These are phyloP conservation scores for Poeciliopsis prolifica DNA, from an alignment of 2,113 vertebrate genomes.

Conservation along the genomic window DNA sequence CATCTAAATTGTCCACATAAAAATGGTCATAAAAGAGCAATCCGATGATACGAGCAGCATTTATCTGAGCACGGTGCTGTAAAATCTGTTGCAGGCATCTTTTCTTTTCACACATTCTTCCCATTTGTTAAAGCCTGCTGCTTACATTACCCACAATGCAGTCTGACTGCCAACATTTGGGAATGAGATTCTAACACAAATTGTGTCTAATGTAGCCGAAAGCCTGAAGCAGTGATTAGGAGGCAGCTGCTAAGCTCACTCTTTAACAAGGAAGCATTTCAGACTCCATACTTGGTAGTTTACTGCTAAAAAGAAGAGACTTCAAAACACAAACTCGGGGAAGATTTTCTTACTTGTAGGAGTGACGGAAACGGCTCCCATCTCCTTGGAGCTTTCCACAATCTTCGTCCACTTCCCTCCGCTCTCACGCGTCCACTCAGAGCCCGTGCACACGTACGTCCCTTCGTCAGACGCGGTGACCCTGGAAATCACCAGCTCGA, in stretches of 20 bases:
- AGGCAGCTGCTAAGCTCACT: not conserved
- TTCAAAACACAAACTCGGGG: not conserved
- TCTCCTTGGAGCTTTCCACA: slow-evolving; percentile 83
- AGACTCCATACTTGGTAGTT: not conserved
- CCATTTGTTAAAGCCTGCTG: not conserved
- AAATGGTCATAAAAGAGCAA: not conserved
- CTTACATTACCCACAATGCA: slow-evolving; percentile 10
- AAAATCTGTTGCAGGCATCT: not conserved
- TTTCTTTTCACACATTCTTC: not conserved
- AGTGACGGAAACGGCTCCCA: slow-evolving; percentile 82
- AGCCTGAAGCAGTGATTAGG: not conserved
- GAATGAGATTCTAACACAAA: not conserved
- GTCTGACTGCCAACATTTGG: not conserved
- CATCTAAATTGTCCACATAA: not conserved
- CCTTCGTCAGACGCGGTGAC: slow-evolving; percentile 79
- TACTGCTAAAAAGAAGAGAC: not conserved
- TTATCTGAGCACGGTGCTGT: not conserved
- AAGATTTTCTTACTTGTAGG: slow-evolving; percentile 79
- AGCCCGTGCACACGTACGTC: slow-evolving; percentile 85
- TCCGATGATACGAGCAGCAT: not conserved
- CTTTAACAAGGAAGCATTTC: not conserved
- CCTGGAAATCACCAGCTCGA: slow-evolving; percentile 81
- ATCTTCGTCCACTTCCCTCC: slow-evolving; percentile 87
- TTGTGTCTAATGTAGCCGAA: not conserved
- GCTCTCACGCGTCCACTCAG: slow-evolving; percentile 86